Evolutionary conservation across 2,888 invertebrate genomes (phyloP).

Genomic region (Neoaliturus tenellus): DNA sequence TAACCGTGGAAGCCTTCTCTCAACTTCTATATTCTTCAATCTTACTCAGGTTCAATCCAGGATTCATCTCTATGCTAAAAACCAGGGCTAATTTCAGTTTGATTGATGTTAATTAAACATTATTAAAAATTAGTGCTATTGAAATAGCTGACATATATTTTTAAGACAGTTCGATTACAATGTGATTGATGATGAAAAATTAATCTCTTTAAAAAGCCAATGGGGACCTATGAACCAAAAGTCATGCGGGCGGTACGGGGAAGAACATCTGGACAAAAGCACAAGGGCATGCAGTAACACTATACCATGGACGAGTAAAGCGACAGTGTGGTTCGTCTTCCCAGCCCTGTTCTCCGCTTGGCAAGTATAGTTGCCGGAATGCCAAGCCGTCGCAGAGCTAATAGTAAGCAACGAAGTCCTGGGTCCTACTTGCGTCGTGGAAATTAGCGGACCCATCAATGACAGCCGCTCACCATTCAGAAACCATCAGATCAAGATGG

Average conservation of each 20-base stretch:
- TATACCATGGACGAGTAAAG: conserved; percentile 84
- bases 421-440: conserved; percentile 62
- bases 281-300: background rate
- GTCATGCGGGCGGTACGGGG: background rate
- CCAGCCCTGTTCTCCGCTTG: conserved; percentile 85
- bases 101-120: too few relatives aligned
- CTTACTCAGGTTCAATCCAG: too few relatives aligned
- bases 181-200: too few relatives aligned
- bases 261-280: background rate
- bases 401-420: conserved; percentile 76
- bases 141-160: too few relatives aligned
- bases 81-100: too few relatives aligned
- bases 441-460: conserved; percentile 61
- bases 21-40: too few relatives aligned
- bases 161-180: too few relatives aligned
- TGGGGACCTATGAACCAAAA: background rate
- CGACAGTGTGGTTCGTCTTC: conserved; percentile 80
- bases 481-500: conserved; percentile 76
- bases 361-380: conserved; percentile 87
- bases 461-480: conserved; percentile 72
- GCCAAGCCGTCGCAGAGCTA: conserved; percentile 80
- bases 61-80: too few relatives aligned
- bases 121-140: too few relatives aligned
- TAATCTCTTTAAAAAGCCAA: conserved; percentile 17
- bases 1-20: too few relatives aligned